Base-by-base conservation (phyloP, 1,140 invertebrate genomes). In the Gonioctena quinquepunctata region DNA sequence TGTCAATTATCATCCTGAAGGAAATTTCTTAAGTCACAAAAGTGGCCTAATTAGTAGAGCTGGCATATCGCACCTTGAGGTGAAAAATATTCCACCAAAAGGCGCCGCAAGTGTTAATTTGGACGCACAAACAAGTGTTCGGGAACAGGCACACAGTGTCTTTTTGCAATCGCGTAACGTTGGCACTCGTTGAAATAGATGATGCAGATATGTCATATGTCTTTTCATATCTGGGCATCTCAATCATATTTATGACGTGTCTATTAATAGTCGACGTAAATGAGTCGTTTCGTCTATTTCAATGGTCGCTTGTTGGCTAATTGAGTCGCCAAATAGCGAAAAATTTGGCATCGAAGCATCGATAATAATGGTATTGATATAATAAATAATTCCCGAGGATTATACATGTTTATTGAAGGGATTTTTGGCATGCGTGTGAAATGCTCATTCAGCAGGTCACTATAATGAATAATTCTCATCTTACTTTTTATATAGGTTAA, bases 111-210 rank as follows among this genome's bases (percentile, higher is more conserved):
- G 8, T 27, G 21, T 61, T 61, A 61, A 61, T 33, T 28, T 61
- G 16, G 54, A 11, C 16, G 21, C 21, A 19, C 54, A 56, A n/a
- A 56, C 54, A 56, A 61, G 25, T 61, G 59, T 61, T 27, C 27
- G 25, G 25, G n/a, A 61, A 61, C 59, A 27, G 59, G 6, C 16
- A 16, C 27, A 26, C 59, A 61, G 59, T 54, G 52, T 61, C 54
- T 61, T 61, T 28, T 61, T 42, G 59, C 25, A 61, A 27, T 33
- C 18, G 59, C 59, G 59, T 61, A 27, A 61, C 59, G 59, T 57
- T 57, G 54, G 54, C 54, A 57, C 16, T 3, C 59, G 27, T n/a
- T 27, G 59, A n/a, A 61, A 61, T 61, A 61, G 59, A 61, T 33
- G 27, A 23, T 25, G 59, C 18, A 19, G 52, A 42, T 42, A 42